Evolutionary conservation across 1,140 invertebrate species (phyloP).

Genomic region (Drosophila mojavensis): DNA sequence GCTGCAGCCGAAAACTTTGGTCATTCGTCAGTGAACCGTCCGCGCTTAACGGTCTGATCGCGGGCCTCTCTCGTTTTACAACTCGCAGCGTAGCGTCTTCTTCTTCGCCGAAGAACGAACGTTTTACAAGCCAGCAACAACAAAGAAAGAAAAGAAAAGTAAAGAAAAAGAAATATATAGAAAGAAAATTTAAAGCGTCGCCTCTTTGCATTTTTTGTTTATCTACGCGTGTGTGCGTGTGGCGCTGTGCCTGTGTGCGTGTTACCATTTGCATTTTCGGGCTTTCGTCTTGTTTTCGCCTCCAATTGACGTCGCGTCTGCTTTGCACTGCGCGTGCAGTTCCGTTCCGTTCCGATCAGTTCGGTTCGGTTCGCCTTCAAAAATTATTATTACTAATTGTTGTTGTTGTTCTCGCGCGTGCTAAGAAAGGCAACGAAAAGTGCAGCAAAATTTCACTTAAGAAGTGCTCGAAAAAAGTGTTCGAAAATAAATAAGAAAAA

Average conservation of each 20-base stretch:
- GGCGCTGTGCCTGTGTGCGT: slow-evolving; percentile 40
- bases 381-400: slow-evolving; percentile 56
- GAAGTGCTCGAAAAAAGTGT: slow-evolving; percentile 48
- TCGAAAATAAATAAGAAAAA: slow-evolving; percentile 16
- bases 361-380: slow-evolving; percentile 36
- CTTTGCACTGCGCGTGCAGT: slow-evolving; percentile 27
- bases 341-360: slow-evolving; percentile 32
- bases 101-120: slow-evolving; percentile 75
- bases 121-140: slow-evolving; percentile 52
- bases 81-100: slow-evolving; percentile 47
- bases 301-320: slow-evolving; percentile 49
- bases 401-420: slow-evolving; percentile 17
- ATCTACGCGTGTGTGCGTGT: slow-evolving; percentile 9
- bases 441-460: slow-evolving; percentile 59
- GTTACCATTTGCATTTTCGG: slow-evolving; percentile 70
- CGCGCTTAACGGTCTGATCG: slow-evolving; percentile 28
- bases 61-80: slow-evolving; percentile 10
- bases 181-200: background rate
- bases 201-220: slow-evolving; percentile 19
- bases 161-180: background rate
- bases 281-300: slow-evolving; percentile 36
- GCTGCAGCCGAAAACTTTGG: slow-evolving; percentile 60
- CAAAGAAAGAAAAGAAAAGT: background rate
- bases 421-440: slow-evolving; percentile 32
- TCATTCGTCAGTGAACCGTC: slow-evolving; percentile 71